Base-by-base conservation (phyloP, 1,140 invertebrate species). In the Nymphalis io region DNA sequence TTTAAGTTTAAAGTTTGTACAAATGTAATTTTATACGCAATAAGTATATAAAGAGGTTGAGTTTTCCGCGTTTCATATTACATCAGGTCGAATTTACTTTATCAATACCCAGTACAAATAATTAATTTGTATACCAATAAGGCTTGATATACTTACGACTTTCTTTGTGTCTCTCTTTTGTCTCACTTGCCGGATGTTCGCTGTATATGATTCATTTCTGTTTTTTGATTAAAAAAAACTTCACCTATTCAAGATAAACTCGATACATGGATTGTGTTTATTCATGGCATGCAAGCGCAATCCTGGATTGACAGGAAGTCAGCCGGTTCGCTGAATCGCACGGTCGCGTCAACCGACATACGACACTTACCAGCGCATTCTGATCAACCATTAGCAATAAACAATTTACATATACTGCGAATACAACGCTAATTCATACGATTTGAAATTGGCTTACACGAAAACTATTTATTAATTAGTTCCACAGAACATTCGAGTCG, bases 291-390 rank as follows among this genome's bases (percentile, higher is more conserved):
- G 63, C 57, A 60, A 60, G 72, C 79, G 75, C 81, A 82, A 74
- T 76, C 75, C 69, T 72, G 73, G 69, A 74, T 76, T 80, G 78
- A 58, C 84, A 85, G 85, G 84, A 87, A 85, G 81, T 82, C 77
- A 68, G 74, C 71, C 73, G 79, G 63, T 88, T 89, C 85, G 80
- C 55, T 82, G 87, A 89, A 89, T 83, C 78, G 73, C 71, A 60
- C 71, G 75, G 55, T 69, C 72, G 68, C 74, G 75, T 75, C 81
- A 82, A 74, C 68, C 78, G 71, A 79, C 78, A 80, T 74, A 80
- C 67, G 73, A 82, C 78, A 77, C 76, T 81, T 75, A 75, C 70
- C 76, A 70, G 44, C 68, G 78, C 81, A 85, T 87, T 84, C 78
- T 85, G 81, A 85, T 85, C 76, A 68, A 76, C 71, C 68, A 76